These are phyloP conservation scores for Ictalurus furcatus DNA, from an alignment of 2,113 vertebrate species.

Conservation along the genomic window DNA sequence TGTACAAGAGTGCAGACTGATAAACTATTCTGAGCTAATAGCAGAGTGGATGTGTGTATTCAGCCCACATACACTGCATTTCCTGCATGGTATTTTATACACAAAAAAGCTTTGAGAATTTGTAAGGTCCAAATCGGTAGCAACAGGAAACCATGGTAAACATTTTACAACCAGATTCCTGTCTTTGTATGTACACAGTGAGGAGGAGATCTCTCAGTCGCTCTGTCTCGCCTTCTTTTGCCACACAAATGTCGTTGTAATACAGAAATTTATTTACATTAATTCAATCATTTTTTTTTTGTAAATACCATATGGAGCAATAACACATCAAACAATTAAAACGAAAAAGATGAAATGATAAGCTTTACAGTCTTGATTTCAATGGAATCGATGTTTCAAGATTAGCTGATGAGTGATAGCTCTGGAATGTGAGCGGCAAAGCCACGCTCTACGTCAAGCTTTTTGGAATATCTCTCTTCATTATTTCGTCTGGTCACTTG, in stretches of 20 bases:
- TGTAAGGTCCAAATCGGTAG: not conserved
- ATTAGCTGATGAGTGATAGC: not conserved
- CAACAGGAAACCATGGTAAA: not conserved
- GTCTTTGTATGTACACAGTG: not conserved
- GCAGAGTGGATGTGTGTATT: conserved; percentile 7
- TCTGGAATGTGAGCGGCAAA: not conserved
- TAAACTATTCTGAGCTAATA: not conserved
- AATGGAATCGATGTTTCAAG: not conserved
- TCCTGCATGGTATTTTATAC: conserved; percentile 1
- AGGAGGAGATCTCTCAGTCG: not conserved
- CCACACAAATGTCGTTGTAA: not conserved
- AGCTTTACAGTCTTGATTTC: not conserved
- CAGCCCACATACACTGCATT: not conserved
- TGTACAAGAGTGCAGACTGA: not conserved
- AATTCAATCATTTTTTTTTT: not conserved
- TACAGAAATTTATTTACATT: not conserved
- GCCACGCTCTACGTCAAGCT: not conserved
- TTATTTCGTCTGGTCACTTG: not conserved
- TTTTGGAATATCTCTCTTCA: conserved; percentile 24
- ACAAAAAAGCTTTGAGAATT: not conserved
- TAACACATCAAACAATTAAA: not conserved
- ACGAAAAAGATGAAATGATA: not conserved
- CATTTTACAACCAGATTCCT: not conserved
- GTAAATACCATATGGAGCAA: not conserved
- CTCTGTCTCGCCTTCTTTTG: not conserved